Evolutionary conservation across 2,113 vertebrate genomes (phyloP).

Genomic region (Epinephelus cyanopodus): DNA sequence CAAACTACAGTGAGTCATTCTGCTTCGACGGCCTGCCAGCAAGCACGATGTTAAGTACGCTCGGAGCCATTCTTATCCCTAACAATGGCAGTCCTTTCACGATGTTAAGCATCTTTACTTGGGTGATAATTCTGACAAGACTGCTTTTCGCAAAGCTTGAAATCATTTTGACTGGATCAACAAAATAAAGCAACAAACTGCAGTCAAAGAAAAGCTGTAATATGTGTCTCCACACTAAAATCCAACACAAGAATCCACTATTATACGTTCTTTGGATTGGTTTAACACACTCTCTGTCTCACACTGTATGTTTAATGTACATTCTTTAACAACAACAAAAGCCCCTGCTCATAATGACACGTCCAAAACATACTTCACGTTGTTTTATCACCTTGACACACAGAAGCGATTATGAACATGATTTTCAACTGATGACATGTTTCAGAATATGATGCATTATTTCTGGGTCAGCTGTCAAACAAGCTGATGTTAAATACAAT

Average conservation of each 20-base stretch:
- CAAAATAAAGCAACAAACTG: constrained; percentile 38
- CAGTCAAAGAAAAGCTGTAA: constrained; percentile 15
- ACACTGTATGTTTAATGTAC: not conserved
- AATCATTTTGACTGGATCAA: constrained; percentile 57
- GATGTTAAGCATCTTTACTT: constrained; percentile 56
- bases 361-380: not conserved
- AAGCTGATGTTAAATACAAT: not conserved
- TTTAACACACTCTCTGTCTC: not conserved
- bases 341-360: too few species aligned
- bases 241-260: not conserved
- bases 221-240: constrained; percentile 10
- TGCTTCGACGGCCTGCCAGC: constrained; percentile 32
- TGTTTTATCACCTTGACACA: not conserved
- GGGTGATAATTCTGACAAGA: constrained; percentile 49
- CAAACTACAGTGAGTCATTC: constrained; percentile 58
- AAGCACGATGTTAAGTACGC: constrained; percentile 37
- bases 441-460: not conserved
- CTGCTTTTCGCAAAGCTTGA: constrained; percentile 45
- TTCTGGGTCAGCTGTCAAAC: not conserved
- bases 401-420: not conserved
- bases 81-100: constrained; percentile 54
- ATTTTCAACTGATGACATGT: not conserved
- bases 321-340: not conserved
- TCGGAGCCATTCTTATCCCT: constrained; percentile 53
- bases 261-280: not conserved